These are phyloP conservation scores for Lepus europaeus DNA, from an alignment of 2,113 vertebrate genomes.

Conservation along the genomic window DNA sequence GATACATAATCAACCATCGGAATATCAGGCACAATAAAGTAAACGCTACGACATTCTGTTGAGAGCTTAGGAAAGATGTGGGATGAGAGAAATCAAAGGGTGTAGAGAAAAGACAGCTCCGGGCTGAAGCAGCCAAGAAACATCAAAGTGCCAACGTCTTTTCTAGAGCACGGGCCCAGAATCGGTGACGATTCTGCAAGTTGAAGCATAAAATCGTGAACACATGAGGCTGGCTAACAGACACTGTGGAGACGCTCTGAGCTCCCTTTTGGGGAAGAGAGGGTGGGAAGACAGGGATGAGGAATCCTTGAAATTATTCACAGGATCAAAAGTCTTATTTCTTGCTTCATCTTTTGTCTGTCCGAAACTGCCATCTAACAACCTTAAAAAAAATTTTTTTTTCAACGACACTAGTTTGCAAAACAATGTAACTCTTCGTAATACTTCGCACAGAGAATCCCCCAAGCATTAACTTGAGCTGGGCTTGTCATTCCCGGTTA, in stretches of 20 bases:
- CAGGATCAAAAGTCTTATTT: neutral
- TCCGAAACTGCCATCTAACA: neutral
- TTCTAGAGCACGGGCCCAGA: neutral
- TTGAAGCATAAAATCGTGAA: neutral
- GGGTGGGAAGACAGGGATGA: neutral
- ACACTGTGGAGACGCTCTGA: neutral
- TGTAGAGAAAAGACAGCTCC: neutral
- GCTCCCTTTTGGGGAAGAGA: neutral
- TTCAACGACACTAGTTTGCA: too few species aligned
- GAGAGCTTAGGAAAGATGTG: neutral
- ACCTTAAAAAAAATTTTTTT: neutral
- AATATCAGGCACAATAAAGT: neutral
- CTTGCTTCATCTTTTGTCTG: neutral
- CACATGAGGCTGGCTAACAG: neutral
- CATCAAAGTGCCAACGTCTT: neutral
- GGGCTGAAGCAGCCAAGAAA: neutral
- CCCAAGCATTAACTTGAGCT: too few species aligned
- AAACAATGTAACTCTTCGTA: accelerated
- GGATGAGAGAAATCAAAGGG: neutral
- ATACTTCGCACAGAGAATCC: neutral
- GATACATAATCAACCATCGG: neutral
- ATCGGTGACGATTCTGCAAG: neutral
- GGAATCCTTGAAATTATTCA: neutral
- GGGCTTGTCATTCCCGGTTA: neutral
- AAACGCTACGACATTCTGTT: neutral